Conservation (phyloP, 2,888 invertebrate genomes). For the Isotomurus palustris region DNA sequence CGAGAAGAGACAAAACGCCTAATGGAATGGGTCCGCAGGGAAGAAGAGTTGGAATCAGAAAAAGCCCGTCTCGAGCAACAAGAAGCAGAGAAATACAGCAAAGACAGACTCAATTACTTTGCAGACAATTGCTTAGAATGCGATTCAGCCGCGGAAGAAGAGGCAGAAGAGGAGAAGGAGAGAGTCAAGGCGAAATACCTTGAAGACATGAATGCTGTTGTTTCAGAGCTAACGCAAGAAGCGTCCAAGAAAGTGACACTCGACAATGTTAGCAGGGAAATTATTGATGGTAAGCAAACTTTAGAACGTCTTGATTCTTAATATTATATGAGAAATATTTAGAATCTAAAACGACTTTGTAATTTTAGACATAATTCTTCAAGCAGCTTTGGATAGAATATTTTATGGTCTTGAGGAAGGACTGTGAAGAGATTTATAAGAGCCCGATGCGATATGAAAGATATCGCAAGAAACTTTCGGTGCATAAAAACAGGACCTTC, state of each 20-base stretch:
- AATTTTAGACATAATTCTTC: too few species aligned
- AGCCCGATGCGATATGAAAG: too few species aligned
- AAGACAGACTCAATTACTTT: not conserved
- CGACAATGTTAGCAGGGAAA: not conserved
- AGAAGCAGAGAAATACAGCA: not conserved
- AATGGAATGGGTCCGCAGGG: not conserved
- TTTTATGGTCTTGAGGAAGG: too few species aligned
- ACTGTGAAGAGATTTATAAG: too few species aligned
- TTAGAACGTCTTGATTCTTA: too few species aligned
- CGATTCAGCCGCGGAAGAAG: not conserved
- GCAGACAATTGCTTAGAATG: not conserved
- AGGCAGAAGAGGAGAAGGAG: not conserved
- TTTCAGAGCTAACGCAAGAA: not conserved
- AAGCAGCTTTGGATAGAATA: too few species aligned
- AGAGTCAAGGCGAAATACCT: too few species aligned
- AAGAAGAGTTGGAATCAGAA: not conserved
- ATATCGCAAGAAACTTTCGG: too few species aligned
- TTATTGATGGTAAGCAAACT: conserved; percentile 3
- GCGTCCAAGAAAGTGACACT: not conserved
- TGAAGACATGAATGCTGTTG: not conserved
- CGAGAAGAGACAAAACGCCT: not conserved
- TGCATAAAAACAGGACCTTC: too few species aligned
- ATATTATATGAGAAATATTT: too few species aligned
- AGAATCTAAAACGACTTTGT: too few species aligned
- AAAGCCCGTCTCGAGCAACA: not conserved